Conservation (phyloP, 2,888 invertebrate genomes). For the Nephrocerus scutellatus region DNA sequence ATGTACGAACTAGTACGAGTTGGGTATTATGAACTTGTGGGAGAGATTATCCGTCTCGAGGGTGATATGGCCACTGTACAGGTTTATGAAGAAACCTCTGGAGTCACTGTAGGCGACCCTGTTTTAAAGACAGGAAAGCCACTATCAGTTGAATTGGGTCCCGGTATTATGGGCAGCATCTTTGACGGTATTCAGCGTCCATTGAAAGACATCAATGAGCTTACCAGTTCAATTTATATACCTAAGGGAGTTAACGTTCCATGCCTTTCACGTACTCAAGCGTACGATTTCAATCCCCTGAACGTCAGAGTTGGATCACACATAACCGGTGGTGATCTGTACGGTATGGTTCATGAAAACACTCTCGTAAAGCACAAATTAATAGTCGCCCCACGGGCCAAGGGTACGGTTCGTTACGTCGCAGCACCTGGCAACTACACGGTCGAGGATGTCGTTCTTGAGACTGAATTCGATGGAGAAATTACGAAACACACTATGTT, state of each 20-base stretch:
- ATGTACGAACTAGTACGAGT: constrained; percentile 99
- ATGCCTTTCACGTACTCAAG: constrained; percentile 65
- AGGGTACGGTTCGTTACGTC: constrained; percentile 92
- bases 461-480: constrained; percentile 97
- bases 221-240: constrained; percentile 95
- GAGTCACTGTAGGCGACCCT: constrained; percentile 98
- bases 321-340: constrained; percentile 96
- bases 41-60: constrained; percentile 98
- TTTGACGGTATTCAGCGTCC: constrained; percentile 99
- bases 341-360: constrained; percentile 93
- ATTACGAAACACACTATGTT: constrained; percentile 86
- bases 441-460: constrained; percentile 85
- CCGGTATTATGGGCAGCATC: constrained; percentile 97
- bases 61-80: constrained; percentile 99
- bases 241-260: constrained; percentile 97
- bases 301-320: constrained; percentile 84
- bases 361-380: constrained; percentile 95
- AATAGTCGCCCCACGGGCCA: constrained; percentile 88
- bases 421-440: constrained; percentile 91
- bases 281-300: constrained; percentile 89
- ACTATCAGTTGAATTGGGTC: constrained; percentile 95
- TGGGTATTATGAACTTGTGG: constrained; percentile 93
- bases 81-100: constrained; percentile 93
- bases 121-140: constrained; percentile 98
- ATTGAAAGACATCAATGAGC: constrained; percentile 85